Evolutionary conservation across 2,113 vertebrate genomes (phyloP), one percentile per base, ranked within the genome.

Genomic region (Dinomys branickii): DNA sequence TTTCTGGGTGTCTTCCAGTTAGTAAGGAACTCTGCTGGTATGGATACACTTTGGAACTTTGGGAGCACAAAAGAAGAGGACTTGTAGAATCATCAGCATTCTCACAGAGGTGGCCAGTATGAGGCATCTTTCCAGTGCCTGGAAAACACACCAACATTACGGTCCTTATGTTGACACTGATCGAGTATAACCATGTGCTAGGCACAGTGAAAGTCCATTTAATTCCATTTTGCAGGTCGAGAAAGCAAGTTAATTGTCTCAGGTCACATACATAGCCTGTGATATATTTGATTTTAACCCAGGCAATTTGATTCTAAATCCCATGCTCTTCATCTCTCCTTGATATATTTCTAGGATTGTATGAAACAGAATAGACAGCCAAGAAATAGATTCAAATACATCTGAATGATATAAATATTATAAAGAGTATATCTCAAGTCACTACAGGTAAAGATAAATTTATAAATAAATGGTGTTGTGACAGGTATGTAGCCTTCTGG

Each of bases 211-310:
- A 88, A 92, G 63, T 14, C 82, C 85, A 77, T 56, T 77, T 38
- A 69, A n/a, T 54, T 54, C 84, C 75, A 75, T 50, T 73, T 75
- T 50, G 61, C 30, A 88, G 38, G 3, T 22, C 59, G 52, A 85
- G 26, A 84, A 81, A 52, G 22, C 52, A 19, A 73, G 41, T 54
- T 52, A 52, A 93, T 50, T 88, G 47, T 67, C 26, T 83, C 61
- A 71, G 33, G 26, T 91, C 80, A 95, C 30, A 88, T 7, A 67
- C 28, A 87, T 1, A 94, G 44, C 50, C 28, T 75, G 16, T 35
- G 61, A 65, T 69, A 3, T 71, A 71, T 92, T 90, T 56, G 67
- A 95, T 90, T 78, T 96, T 61, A 93, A 92, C 90, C 28, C 14
- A 84, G 50, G 12, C 7, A 44, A 35, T 88, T 89, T 59, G 75